These are phyloP conservation scores for Polypedilum pembai DNA, from an alignment of 1,140 invertebrate species.

Conservation along the genomic window DNA sequence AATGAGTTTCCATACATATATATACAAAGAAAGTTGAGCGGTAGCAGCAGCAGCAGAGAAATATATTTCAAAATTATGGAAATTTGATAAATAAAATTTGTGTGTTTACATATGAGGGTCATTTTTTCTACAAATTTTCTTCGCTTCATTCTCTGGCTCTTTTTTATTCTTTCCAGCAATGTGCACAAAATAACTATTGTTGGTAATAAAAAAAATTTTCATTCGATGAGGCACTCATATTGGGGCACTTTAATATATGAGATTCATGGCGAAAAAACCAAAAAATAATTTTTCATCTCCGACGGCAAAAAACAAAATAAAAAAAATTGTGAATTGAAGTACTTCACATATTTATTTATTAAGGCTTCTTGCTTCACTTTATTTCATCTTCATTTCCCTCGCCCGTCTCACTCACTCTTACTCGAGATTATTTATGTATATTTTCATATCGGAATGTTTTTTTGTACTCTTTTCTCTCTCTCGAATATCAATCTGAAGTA, in stretches of 20 bases:
- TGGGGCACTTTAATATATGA: too few species aligned
- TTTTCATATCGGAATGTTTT: background rate
- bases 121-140: background rate
- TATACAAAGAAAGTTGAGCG: background rate
- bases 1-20: background rate
- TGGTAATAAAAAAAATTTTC: constrained; percentile 6
- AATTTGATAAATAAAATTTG: constrained; percentile 14
- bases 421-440: background rate
- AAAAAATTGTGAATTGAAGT: too few species aligned
- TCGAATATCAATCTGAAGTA: constrained; percentile 6
- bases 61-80: constrained; percentile 16
- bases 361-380: background rate
- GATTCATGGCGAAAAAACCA: background rate
- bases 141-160: too few species aligned
- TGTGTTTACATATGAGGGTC: constrained; percentile 16
- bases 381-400: background rate
- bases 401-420: background rate
- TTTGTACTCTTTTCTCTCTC: background rate
- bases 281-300: constrained; percentile 18
- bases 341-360: constrained; percentile 2
- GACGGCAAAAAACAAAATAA: background rate
- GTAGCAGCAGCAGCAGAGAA: too few species aligned
- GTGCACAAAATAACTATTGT: constrained; percentile 18
- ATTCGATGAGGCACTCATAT: background rate
- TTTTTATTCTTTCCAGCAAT: constrained; percentile 13